These are phyloP conservation scores for Aphelenchoides bicaudatus DNA, from an alignment of 2,888 invertebrate genomes.

Conservation along the genomic window DNA sequence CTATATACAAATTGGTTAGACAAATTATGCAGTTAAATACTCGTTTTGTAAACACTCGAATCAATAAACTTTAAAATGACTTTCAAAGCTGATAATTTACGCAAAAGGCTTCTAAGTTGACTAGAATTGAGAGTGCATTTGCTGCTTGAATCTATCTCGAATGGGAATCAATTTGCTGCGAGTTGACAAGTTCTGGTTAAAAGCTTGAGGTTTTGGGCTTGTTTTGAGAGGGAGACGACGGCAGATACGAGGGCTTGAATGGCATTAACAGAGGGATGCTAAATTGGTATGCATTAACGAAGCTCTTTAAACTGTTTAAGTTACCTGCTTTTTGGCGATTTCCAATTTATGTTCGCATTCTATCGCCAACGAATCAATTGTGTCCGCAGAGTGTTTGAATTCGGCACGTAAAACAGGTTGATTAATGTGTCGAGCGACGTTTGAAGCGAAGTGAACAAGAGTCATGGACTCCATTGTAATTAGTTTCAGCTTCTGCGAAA, in stretches of 20 bases:
- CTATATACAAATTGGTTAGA: too few species aligned
- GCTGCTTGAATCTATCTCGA: too few species aligned
- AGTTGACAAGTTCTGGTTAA: conserved; percentile 54
- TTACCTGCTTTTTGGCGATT: conserved; percentile 75
- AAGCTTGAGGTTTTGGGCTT: conserved; percentile 75
- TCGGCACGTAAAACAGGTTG: conserved; percentile 17
- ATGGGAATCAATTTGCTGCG: too few species aligned
- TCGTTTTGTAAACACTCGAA: too few species aligned
- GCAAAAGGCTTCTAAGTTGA: too few species aligned
- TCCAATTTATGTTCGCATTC: conserved; percentile 82
- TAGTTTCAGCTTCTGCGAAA: conserved; percentile 69
- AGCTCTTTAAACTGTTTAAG: background rate
- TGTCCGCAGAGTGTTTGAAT: conserved; percentile 34
- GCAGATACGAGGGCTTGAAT: conserved; percentile 90
- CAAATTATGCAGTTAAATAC: too few species aligned
- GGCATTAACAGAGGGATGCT: conserved; percentile 80
- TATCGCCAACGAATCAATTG: conserved; percentile 75
- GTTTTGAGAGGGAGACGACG: conserved; percentile 78
- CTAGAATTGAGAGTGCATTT: too few species aligned
- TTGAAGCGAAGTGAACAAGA: conserved; percentile 66
- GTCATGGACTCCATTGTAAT: conserved; percentile 73
- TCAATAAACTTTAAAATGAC: too few species aligned
- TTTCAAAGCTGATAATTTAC: too few species aligned
- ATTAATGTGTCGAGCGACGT: background rate
- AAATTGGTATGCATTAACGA: conserved; percentile 3